A percentile compares a stretch with the other conserved stretches of the same genome.
These are phyloP conservation scores for Indicator maculatus DNA, from an alignment of 2,113 vertebrate genomes.

Conservation along the genomic window DNA sequence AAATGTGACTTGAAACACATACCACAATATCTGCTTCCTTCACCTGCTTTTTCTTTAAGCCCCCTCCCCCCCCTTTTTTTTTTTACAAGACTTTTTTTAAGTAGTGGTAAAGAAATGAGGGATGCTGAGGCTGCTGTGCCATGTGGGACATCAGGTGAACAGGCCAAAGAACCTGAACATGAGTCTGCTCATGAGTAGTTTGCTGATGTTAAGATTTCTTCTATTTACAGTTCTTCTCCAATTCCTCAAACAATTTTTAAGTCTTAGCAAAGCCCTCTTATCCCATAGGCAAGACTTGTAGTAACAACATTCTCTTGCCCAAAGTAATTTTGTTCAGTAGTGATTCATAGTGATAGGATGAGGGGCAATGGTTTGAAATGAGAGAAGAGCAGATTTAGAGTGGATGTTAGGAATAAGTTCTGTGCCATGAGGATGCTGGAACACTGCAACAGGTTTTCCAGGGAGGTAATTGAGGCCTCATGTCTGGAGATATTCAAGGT, in stretches of 20 bases:
- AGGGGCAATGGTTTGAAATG: no score
- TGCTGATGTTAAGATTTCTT: not conserved
- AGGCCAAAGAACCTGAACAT: not conserved
- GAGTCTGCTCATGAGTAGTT: not conserved
- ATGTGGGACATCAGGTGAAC: not conserved
- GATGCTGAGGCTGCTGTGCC: not conserved
- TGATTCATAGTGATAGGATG: no score
- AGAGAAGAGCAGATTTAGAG: no score
- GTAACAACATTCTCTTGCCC: not conserved
- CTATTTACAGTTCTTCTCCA: not conserved
- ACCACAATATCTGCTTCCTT: not conserved
- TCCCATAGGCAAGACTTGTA: not conserved
- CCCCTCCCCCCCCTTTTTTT: not conserved
- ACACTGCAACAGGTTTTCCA: no score
- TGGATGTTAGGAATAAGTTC: no score
- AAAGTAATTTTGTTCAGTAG: not conserved
- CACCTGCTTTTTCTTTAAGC: not conserved
- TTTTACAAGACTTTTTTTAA: not conserved
- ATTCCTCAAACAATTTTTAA: not conserved
- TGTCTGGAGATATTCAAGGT: no score
- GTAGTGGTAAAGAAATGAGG: not conserved
- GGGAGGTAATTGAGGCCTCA: no score
- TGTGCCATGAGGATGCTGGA: no score
- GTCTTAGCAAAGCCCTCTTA: not conserved
- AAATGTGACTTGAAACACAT: not conserved